Percentiles rank a stretch among this genome's conserved stretches.
phyloP scores from a whole-genome alignment of 2,797 vertebrate genomes.

The Hipposideros larvatus region DNA sequence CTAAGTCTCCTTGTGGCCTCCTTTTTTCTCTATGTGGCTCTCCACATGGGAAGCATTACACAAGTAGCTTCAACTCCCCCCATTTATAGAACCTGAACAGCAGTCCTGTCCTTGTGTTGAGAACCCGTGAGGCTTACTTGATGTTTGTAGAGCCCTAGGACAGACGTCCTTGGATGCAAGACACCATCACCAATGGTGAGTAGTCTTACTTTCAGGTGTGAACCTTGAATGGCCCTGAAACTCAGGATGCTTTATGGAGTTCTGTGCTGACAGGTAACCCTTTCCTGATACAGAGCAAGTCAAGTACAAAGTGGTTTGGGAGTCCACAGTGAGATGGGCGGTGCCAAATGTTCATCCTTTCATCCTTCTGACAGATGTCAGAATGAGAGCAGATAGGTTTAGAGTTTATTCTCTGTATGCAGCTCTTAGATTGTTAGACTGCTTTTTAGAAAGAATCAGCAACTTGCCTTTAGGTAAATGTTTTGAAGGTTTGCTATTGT shows the following conservation, averaged over 20 bases:
- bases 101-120: not conserved
- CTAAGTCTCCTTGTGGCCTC: not conserved
- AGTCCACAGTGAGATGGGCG: not conserved
- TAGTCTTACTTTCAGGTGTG: not conserved
- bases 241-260: not conserved
- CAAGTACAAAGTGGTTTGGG: not conserved
- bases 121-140: not conserved
- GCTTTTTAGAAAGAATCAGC: not conserved
- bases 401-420: not conserved
- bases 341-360: not conserved
- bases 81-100: not conserved
- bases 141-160: not conserved
- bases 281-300: not conserved
- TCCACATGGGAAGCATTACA: not conserved
- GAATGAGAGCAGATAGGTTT: not conserved
- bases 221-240: not conserved
- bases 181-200: not conserved
- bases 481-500: constrained; percentile 63
- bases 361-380: not conserved
- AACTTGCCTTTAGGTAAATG: constrained; percentile 53
- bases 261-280: not conserved
- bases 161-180: not conserved
- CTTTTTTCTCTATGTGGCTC: not conserved
- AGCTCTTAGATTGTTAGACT: not conserved
- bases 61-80: not conserved